Conservation (phyloP, 2,888 invertebrate species). For the Drosophila conformis region DNA sequence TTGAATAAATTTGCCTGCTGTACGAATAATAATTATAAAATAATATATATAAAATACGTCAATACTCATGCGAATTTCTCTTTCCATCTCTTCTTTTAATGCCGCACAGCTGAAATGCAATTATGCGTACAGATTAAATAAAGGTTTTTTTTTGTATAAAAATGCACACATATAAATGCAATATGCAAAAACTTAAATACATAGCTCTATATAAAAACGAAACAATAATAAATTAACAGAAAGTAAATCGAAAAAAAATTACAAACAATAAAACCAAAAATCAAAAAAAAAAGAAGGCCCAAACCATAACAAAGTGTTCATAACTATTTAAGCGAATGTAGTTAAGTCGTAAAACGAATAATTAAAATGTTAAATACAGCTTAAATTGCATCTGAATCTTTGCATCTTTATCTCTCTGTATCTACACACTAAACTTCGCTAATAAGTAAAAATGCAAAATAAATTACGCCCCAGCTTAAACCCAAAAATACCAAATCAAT, state of each 20-base stretch:
- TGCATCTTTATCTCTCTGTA: conserved; percentile 45
- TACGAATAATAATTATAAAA: conserved; percentile 9
- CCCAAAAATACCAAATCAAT: conserved; percentile 49
- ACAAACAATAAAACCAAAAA: conserved; percentile 27
- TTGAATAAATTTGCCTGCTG: conserved; percentile 18
- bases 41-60: conserved; percentile 30
- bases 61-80: conserved; percentile 58
- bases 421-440: conserved; percentile 37
- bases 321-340: conserved; percentile 55
- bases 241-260: conserved; percentile 21
- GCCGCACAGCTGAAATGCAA: conserved; percentile 57
- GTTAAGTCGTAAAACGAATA: conserved; percentile 34
- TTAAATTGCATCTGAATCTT: conserved; percentile 44
- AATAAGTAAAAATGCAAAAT: conserved; percentile 57
- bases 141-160: conserved; percentile 30
- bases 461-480: conserved; percentile 56
- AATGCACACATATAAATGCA: conserved; percentile 53
- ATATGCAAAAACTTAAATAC: conserved; percentile 65
- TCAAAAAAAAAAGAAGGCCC: conserved; percentile 4
- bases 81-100: conserved; percentile 54
- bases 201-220: conserved; percentile 30
- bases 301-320: conserved; percentile 70
- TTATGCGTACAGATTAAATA: conserved; percentile 54
- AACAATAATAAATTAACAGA: conserved; percentile 22
- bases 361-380: conserved; percentile 51